These are phyloP conservation scores for Muntiacus reevesi DNA, from an alignment of 2,113 vertebrate genomes.

Conservation along the genomic window DNA sequence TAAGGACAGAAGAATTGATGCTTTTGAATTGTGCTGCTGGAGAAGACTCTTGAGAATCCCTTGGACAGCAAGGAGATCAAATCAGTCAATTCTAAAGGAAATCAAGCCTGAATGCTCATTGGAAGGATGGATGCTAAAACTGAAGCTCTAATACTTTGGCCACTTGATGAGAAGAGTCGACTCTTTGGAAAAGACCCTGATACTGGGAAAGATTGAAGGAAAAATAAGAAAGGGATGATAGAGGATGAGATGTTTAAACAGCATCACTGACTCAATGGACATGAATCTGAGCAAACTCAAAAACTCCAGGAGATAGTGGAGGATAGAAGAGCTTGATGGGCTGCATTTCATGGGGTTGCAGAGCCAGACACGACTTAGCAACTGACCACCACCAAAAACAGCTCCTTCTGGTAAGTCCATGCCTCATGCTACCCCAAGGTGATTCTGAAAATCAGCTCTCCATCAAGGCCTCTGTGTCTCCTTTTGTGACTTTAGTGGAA, in stretches of 20 bases:
- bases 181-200: background rate
- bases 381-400: background rate
- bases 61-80: background rate
- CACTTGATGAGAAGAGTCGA: background rate
- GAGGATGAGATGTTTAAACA: background rate
- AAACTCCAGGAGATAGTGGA: background rate
- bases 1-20: background rate
- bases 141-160: background rate
- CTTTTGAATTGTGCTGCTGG: background rate
- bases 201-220: background rate
- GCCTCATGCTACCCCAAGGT: accelerated
- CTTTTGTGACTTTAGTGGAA: background rate
- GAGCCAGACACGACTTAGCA: background rate
- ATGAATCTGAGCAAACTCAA: background rate
- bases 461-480: too few relatives aligned
- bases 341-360: background rate
- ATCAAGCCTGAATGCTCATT: background rate
- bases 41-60: background rate
- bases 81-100: background rate
- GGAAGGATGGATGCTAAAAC: background rate
- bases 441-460: background rate
- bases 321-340: background rate
- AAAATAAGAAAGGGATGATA: background rate
- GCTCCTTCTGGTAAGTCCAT: background rate
- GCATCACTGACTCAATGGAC: background rate